These are phyloP conservation scores for Rhizomys pruinosus DNA, from an alignment of 2,113 vertebrate genomes.

Conservation along the genomic window DNA sequence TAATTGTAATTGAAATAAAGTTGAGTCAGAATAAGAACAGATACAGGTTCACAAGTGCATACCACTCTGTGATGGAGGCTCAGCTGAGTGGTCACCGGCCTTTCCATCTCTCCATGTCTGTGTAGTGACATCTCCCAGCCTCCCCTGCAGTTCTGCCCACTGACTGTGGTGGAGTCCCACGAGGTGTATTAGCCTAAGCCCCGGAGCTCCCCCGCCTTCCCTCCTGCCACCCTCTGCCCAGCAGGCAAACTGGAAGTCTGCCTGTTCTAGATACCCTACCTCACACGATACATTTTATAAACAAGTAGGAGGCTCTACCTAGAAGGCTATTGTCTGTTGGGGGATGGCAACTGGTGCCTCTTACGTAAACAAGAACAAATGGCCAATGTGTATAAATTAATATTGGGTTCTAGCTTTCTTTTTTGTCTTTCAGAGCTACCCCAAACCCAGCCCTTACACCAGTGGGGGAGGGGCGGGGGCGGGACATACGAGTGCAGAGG, in stretches of 20 bases:
- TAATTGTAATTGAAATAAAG: background rate
- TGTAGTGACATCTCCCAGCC: too few relatives aligned
- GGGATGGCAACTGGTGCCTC: rapidly evolving
- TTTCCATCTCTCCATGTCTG: background rate
- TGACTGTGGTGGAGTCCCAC: too few relatives aligned
- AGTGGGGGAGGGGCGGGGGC: too few relatives aligned
- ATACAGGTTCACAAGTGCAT: background rate
- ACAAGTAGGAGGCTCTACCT: background rate
- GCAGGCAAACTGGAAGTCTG: too few relatives aligned
- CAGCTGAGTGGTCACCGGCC: rapidly evolving
- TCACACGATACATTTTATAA: background rate
- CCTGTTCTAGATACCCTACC: too few relatives aligned
- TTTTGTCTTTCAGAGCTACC: background rate
- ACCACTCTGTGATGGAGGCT: rapidly evolving
- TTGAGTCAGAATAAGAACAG: background rate
- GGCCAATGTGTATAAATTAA: too few relatives aligned
- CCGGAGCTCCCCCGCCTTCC: rapidly evolving
- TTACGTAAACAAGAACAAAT: too few relatives aligned
- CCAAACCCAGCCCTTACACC: background rate
- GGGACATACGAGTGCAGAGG: too few relatives aligned
- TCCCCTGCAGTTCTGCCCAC: background rate
- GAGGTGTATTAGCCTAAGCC: too few relatives aligned
- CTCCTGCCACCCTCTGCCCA: too few relatives aligned
- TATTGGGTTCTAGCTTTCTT: background rate
- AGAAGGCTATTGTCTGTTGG: background rate